phyloP scores from a whole-genome alignment of 2,797 vertebrate genomes.

The Pelobates cultripes region DNA sequence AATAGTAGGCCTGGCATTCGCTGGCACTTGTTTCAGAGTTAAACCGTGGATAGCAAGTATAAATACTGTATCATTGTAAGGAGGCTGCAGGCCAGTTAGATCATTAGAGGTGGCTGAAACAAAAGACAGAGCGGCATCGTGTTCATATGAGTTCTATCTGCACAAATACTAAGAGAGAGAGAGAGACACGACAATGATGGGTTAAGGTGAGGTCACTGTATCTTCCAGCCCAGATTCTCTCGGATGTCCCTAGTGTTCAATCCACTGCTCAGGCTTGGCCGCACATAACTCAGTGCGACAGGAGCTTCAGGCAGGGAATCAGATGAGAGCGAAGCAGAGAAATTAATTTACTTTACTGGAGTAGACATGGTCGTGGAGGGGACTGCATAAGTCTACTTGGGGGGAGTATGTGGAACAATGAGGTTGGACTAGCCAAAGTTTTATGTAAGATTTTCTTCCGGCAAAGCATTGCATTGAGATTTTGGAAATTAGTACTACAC shows the following conservation, averaged over 20 bases:
- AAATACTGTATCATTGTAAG: no score
- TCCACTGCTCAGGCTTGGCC: conserved; percentile 33
- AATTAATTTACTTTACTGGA: conserved; percentile 49
- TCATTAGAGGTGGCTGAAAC: no score
- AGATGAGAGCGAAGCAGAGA: conserved; percentile 21
- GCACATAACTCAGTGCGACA: conserved; percentile 48
- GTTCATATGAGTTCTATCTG: background rate
- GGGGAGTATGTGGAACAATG: background rate
- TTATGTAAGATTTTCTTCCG: no score
- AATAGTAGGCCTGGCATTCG: no score
- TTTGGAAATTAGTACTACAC: no score
- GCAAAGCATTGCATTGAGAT: no score
- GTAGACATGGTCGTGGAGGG: conserved; percentile 14
- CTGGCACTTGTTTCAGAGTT: background rate
- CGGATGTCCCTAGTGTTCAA: conserved; percentile 16
- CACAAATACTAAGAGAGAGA: background rate
- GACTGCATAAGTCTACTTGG: no score
- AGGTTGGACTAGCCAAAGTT: background rate
- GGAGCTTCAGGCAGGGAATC: conserved; percentile 37
- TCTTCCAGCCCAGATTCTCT: background rate
- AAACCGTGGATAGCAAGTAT: background rate
- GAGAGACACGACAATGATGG: background rate
- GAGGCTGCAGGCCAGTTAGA: no score
- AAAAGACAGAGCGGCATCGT: background rate
- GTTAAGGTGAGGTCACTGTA: conserved; percentile 31